phyloP scores from a whole-genome alignment of 2,888 invertebrate genomes.

The Andrena praecox region DNA sequence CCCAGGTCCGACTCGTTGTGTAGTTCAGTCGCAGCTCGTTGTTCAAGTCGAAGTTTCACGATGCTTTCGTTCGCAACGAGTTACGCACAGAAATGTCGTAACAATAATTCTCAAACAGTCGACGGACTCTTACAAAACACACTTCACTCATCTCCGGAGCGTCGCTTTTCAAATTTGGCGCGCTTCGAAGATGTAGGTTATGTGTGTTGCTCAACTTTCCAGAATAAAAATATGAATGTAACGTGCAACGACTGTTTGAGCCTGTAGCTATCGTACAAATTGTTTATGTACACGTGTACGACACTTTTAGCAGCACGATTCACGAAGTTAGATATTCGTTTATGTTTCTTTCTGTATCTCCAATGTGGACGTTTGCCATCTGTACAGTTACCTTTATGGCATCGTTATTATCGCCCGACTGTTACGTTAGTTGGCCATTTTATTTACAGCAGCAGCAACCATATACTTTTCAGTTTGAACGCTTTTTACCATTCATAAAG shows the following conservation, averaged over 20 bases:
- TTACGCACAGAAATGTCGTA: too few species aligned
- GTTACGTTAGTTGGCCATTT: slow-evolving; percentile 33
- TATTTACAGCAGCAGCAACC: slow-evolving; percentile 73
- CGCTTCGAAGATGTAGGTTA: too few species aligned
- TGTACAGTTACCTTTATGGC: slow-evolving; percentile 17
- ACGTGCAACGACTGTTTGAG: not conserved
- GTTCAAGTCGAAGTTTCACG: not conserved
- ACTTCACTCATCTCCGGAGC: too few species aligned
- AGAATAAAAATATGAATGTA: not conserved
- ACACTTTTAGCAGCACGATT: slow-evolving; percentile 39
- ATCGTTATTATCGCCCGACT: slow-evolving; percentile 30
- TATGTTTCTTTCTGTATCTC: not conserved
- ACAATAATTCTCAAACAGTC: slow-evolving; percentile 12
- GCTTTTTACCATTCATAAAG: slow-evolving; percentile 31
- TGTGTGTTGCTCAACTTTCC: too few species aligned
- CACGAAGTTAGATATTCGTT: not conserved
- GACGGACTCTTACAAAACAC: not conserved
- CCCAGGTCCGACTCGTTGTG: not conserved
- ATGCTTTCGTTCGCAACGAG: too few species aligned
- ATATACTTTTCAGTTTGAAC: slow-evolving; percentile 81
- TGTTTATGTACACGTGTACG: slow-evolving; percentile 8
- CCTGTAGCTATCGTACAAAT: slow-evolving; percentile 11
- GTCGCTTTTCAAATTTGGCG: too few species aligned
- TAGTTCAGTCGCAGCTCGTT: not conserved
- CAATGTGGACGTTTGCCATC: slow-evolving; percentile 31